Base-by-base conservation (phyloP, 2,113 vertebrate species). In the Cavia porcellus region DNA sequence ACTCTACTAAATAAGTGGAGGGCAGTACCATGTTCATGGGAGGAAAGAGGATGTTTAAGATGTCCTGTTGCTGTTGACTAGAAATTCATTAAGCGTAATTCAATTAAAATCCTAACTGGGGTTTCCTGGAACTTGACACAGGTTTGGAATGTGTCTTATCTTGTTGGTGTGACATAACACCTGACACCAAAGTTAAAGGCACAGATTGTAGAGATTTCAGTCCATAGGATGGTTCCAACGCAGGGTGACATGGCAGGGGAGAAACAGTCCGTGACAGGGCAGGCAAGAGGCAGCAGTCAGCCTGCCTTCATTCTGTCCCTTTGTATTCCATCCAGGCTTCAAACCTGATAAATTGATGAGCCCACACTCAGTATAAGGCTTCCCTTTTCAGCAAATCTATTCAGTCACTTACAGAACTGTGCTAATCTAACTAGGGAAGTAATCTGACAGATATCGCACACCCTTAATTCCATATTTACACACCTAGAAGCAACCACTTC, bases 121-220 rank as follows among this genome's bases (percentile, higher is more conserved):
- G 38, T 91, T 45, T 72, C 77, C 35, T 90, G 59, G 68, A 82
- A 86, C 17, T 86, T 64, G 28, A 77, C 32, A n/a, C 30, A 61
- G 17, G 62, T 86, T 97, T 79, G 86, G 42, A 95, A 55, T 7
- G 28, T 50, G 75, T 50, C 75, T 79, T 77, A 50, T 75, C 75
- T 50, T 1, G 13, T 32, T 50, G 28, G 7, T 50, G 75, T 50
- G 75, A 79, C 14, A 79, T 24, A 42, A 79, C 75, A 79, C 75
- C 42, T 14, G 45, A 32, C 45, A 79, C 28, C 45, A 79, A 22
- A 79, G 24, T 75, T 42, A 74, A 74, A 42, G 13, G 35, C 28
- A 14, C 28, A 79, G 24, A 32, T 50, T 8, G 45, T 17, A 17
- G 45, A 79, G 45, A 28, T 11, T 47, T 47, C 42, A 47, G 74